A percentile compares a stretch with the other conserved stretches of the same genome.
Evolutionary conservation across 2,797 vertebrate species (phyloP).

Genomic region (Xiphophorus birchmanni): DNA sequence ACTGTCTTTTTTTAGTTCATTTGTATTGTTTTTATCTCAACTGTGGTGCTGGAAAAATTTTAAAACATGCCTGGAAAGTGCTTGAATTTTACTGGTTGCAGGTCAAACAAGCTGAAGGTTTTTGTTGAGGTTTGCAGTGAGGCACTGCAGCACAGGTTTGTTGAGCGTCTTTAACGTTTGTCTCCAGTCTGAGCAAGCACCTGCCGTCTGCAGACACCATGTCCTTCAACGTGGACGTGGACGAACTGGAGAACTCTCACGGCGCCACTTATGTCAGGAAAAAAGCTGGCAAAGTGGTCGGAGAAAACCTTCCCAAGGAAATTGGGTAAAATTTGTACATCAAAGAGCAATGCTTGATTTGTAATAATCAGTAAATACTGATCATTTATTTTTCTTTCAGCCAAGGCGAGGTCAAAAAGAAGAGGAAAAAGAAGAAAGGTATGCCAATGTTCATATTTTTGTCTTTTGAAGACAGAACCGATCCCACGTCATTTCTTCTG

Average conservation of each 20-base stretch:
- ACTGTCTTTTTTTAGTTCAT: too few species aligned
- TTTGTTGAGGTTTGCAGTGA: too few species aligned
- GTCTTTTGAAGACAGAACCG: background rate
- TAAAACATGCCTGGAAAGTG: too few species aligned
- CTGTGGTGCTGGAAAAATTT: too few species aligned
- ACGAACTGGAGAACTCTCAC: constrained; percentile 96
- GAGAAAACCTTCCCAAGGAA: constrained; percentile 89
- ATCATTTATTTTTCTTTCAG: constrained; percentile 72
- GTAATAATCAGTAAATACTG: background rate
- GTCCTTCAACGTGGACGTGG: constrained; percentile 95
- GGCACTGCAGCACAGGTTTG: background rate
- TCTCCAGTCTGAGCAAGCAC: constrained; percentile 92
- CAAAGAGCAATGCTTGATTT: background rate
- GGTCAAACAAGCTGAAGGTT: too few species aligned
- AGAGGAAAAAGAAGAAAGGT: constrained; percentile 99
- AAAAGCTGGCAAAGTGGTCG: constrained; percentile 89
- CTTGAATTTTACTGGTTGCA: too few species aligned
- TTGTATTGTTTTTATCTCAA: too few species aligned
- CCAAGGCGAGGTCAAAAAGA: constrained; percentile 92
- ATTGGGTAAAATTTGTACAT: constrained; percentile 80
- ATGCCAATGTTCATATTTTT: background rate
- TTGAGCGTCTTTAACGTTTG: constrained; percentile 52
- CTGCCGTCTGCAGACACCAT: constrained; percentile 93
- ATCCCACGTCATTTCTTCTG: background rate
- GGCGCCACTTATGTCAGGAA: constrained; percentile 94